Evolutionary conservation across 1,140 invertebrate species (phyloP).

Genomic region (Lucilia sericata): DNA sequence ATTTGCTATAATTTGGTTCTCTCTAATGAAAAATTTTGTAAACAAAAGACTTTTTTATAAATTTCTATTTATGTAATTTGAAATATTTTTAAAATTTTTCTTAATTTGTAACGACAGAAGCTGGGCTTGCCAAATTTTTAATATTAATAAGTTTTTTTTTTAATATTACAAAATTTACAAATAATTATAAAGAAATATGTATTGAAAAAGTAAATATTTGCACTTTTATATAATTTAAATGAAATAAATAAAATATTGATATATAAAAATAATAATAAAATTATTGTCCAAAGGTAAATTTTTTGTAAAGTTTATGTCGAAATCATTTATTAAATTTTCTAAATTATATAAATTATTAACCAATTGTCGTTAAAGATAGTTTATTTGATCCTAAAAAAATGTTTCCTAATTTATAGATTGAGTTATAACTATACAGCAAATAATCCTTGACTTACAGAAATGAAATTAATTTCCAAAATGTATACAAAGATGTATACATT

Average conservation of each 20-base stretch:
- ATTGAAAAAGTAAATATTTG: not conserved
- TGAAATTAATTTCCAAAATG: too few species aligned
- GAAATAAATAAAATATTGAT: not conserved
- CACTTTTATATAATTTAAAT: slow-evolving; percentile 2
- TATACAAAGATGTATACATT: too few species aligned
- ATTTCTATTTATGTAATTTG: not conserved
- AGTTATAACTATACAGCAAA: too few species aligned
- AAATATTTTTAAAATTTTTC: too few species aligned
- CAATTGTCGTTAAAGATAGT: too few species aligned
- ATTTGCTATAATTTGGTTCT: not conserved
- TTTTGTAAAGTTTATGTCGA: too few species aligned
- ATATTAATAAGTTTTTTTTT: slow-evolving; percentile 10
- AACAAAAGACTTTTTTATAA: not conserved
- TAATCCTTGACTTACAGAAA: too few species aligned
- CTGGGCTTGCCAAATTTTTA: slow-evolving; percentile 64
- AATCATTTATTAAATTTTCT: too few species aligned
- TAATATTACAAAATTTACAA: not conserved
- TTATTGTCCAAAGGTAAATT: not conserved
- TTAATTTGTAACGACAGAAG: slow-evolving; percentile 55
- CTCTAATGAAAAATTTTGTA: not conserved
- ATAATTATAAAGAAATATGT: not conserved
- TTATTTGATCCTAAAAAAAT: too few species aligned
- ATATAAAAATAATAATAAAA: not conserved
- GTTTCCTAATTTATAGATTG: too few species aligned
- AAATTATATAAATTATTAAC: too few species aligned